Percentiles rank a stretch among this genome's conserved stretches.
These are phyloP conservation scores for Metaphire vulgaris DNA, from an alignment of 1,140 invertebrate genomes.

Conservation along the genomic window DNA sequence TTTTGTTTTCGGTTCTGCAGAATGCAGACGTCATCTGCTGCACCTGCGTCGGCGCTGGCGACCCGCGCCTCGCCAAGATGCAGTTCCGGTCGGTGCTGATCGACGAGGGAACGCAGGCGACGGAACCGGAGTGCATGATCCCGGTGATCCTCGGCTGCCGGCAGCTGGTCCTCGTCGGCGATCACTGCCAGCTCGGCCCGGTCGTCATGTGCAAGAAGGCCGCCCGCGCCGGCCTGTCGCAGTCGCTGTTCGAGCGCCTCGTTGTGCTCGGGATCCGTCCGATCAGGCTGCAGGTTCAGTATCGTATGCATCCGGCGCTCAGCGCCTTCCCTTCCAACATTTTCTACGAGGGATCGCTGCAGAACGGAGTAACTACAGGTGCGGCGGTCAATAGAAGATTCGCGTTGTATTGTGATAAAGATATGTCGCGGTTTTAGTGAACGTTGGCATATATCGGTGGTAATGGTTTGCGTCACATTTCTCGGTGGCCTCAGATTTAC, in stretches of 20 bases:
- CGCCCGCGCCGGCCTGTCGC: constrained; percentile 87
- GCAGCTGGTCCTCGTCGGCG: constrained; percentile 82
- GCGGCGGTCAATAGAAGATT: constrained; percentile 34
- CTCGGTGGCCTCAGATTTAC: too few relatives aligned
- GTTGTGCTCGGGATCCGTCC: constrained; percentile 75
- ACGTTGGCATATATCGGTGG: too few relatives aligned
- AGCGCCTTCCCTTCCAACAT: constrained; percentile 98
- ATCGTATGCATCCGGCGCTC: constrained; percentile 92
- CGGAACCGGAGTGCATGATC: constrained; percentile 97
- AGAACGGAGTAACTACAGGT: constrained; percentile 93
- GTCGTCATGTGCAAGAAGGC: constrained; percentile 99
- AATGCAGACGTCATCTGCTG: constrained; percentile 96
- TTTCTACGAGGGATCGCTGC: constrained; percentile 97
- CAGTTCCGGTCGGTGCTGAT: constrained; percentile 97
- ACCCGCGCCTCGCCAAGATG: constrained; percentile 79
- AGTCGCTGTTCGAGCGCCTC: constrained; percentile 93
- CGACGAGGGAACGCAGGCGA: constrained; percentile 91
- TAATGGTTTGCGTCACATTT: too few relatives aligned
- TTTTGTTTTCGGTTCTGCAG: too few relatives aligned
- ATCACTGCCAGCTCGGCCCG: constrained; percentile 96
- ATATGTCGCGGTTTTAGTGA: too few relatives aligned
- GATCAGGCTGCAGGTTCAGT: constrained; percentile 70
- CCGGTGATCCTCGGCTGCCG: constrained; percentile 96
- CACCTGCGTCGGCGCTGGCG: constrained; percentile 96
- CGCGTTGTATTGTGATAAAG: too few relatives aligned